Conservation (phyloP, 2,888 invertebrate species). For the Antheraea yamamai region DNA sequence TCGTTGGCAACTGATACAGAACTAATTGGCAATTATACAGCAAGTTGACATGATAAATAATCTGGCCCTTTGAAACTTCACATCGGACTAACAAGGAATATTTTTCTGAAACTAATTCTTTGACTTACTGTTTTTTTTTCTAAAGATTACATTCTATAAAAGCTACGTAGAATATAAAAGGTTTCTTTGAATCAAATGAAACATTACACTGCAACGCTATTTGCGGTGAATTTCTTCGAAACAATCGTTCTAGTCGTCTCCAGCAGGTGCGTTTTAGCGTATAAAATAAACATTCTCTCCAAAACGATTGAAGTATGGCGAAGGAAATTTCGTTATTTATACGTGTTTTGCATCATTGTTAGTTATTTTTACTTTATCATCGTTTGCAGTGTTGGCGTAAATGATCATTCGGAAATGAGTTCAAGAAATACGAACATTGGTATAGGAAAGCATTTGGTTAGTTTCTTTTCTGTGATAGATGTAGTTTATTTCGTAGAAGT, state of each 20-base stretch:
- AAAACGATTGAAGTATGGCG: constrained; percentile 25
- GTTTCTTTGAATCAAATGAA: background rate
- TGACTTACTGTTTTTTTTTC: background rate
- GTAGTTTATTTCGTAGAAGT: background rate
- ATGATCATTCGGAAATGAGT: background rate
- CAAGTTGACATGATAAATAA: background rate
- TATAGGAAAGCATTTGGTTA: background rate
- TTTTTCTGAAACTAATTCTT: background rate
- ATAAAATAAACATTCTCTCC: constrained; percentile 31
- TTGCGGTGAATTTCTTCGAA: constrained; percentile 23
- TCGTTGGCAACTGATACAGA: constrained; percentile 57
- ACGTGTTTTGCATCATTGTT: constrained; percentile 1
- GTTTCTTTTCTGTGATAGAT: background rate
- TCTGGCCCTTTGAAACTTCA: background rate
- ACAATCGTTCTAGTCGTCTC: constrained; percentile 20
- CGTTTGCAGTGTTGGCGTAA: background rate
- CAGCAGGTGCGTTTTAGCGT: constrained; percentile 29
- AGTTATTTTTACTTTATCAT: background rate
- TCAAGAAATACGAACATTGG: background rate
- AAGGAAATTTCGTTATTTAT: constrained; percentile 20
- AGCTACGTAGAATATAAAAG: background rate
- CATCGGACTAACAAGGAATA: background rate
- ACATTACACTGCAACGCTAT: background rate
- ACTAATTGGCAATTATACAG: constrained; percentile 62
- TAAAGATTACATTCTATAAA: background rate